phyloP scores from a whole-genome alignment of 2,113 vertebrate species.

The Eulemur rufifrons region DNA sequence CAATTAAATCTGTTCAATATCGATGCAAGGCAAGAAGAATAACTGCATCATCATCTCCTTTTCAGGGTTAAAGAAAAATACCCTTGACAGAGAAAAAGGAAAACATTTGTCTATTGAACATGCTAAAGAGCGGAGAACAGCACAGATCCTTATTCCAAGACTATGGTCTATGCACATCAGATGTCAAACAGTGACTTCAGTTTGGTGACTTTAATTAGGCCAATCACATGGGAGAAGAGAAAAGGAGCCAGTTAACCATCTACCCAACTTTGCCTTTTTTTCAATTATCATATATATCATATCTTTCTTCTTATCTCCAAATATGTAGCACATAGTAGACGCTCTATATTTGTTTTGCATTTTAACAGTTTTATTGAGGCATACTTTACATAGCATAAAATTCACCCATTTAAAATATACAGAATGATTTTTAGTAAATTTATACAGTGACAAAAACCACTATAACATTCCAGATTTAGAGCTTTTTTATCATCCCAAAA shows the following conservation, averaged over 20 bases:
- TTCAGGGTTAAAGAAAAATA: background rate
- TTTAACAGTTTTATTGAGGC: background rate
- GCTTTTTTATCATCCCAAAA: background rate
- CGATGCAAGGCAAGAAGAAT: background rate
- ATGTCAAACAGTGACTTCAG: background rate
- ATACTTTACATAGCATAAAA: background rate
- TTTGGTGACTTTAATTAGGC: background rate
- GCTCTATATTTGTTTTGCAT: background rate
- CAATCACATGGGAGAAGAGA: background rate
- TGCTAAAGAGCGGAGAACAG: background rate
- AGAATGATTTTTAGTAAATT: conserved; percentile 17
- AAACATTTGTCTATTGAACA: background rate
- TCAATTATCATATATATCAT: background rate
- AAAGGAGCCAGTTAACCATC: background rate
- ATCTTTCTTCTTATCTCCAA: background rate
- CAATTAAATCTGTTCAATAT: background rate
- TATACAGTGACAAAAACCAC: background rate
- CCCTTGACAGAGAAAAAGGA: background rate
- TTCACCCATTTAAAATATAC: background rate
- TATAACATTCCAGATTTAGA: background rate
- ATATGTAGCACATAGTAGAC: too few relatives aligned
- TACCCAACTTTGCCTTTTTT: background rate
- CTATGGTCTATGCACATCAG: background rate
- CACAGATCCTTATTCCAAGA: background rate
- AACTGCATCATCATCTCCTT: background rate